These are phyloP conservation scores for Pithys albifrons DNA, from an alignment of 2,113 vertebrate genomes.

Conservation along the genomic window DNA sequence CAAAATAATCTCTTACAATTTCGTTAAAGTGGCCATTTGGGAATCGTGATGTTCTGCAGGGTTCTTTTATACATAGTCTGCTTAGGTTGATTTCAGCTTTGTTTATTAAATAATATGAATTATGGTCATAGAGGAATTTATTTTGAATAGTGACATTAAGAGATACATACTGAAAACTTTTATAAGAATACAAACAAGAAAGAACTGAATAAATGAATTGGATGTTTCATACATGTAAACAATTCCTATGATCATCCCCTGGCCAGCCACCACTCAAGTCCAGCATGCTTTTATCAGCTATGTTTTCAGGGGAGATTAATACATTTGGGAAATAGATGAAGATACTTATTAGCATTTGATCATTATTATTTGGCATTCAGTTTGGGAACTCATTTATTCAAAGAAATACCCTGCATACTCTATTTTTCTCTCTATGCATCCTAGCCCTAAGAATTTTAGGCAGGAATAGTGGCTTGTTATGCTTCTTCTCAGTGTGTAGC, in stretches of 20 bases:
- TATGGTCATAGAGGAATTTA: neutral
- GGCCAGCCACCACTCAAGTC: neutral
- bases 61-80: neutral
- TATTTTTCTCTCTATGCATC: neutral
- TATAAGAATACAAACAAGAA: neutral
- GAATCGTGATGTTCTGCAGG: neutral
- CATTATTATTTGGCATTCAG: neutral
- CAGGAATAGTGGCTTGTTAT: neutral
- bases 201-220: neutral
- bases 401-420: neutral
- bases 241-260: neutral
- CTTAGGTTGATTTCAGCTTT: slow-evolving; percentile 8
- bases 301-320: neutral
- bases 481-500: neutral
- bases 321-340: neutral
- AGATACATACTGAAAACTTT: neutral
- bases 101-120: slow-evolving; percentile 1
- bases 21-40: neutral
- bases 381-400: neutral
- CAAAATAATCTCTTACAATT: neutral
- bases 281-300: neutral
- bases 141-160: neutral
- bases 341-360: neutral
- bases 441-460: neutral
- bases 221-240: neutral